Evolutionary conservation across 1,140 invertebrate genomes (phyloP).

Genomic region (Eriocheir sinensis): DNA sequence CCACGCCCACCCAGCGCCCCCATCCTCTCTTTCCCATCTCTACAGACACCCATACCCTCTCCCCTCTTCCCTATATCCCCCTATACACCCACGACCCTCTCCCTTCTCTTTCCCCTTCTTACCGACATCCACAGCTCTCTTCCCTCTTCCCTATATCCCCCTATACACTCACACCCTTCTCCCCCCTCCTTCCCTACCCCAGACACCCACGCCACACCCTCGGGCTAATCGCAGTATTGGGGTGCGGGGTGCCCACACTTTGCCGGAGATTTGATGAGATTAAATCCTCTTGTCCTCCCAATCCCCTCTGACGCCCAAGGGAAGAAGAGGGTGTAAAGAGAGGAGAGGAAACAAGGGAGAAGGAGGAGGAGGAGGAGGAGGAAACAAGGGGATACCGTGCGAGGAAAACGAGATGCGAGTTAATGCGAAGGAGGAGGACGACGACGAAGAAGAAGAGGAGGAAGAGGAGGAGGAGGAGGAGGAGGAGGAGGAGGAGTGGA

Average conservation of each 20-base stretch:
- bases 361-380: background rate
- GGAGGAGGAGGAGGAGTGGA: background rate
- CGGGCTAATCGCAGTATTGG: background rate
- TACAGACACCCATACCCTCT: too few relatives aligned
- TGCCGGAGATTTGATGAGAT: background rate
- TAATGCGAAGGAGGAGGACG: background rate
- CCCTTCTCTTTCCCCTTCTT: too few relatives aligned
- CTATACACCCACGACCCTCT: too few relatives aligned
- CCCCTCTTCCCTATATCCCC: too few relatives aligned
- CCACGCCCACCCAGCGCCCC: too few relatives aligned
- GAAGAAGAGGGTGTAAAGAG: too few relatives aligned
- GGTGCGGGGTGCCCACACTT: background rate
- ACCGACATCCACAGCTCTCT: too few relatives aligned
- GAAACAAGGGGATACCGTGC: background rate
- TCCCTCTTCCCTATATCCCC: too few relatives aligned
- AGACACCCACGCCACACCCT: background rate
- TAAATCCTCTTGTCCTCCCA: slow-evolving; percentile 23
- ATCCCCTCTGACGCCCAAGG: slow-evolving; percentile 19
- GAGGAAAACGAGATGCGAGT: background rate
- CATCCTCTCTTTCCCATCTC: too few relatives aligned
- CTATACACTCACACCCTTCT: too few relatives aligned
- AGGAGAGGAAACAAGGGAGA: too few relatives aligned
- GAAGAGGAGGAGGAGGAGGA: background rate
- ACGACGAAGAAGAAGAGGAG: background rate
- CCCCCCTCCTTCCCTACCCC: too few relatives aligned